These are phyloP conservation scores for Bos taurus DNA, from an alignment of 2,113 vertebrate genomes.

Conservation along the genomic window DNA sequence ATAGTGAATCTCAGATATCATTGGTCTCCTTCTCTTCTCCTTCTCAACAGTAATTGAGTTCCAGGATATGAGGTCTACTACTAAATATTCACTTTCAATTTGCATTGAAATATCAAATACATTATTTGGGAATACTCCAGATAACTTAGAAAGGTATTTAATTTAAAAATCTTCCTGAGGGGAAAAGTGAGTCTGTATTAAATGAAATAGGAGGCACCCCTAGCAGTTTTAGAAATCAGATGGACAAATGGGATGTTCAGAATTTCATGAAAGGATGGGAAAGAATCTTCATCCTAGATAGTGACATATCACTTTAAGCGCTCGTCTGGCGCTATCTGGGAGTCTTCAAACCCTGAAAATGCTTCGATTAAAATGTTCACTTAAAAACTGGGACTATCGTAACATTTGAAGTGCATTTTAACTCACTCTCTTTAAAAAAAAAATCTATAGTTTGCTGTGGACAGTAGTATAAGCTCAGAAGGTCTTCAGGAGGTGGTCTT, in stretches of 20 bases:
- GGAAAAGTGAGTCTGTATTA: constrained; percentile 5
- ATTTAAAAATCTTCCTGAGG: constrained; percentile 64
- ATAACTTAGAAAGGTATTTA: constrained; percentile 50
- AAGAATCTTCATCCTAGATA: background rate
- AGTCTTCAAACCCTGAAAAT: background rate
- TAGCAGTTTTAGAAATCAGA: constrained; percentile 62
- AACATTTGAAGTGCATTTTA: background rate
- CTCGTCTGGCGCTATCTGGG: background rate
- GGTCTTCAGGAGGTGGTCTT: background rate
- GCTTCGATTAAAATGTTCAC: background rate
- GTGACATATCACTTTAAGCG: background rate
- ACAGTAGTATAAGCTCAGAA: background rate
- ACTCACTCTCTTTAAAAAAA: background rate
- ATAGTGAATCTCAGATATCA: background rate
- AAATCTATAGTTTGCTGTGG: background rate
- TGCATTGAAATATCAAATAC: constrained; percentile 66
- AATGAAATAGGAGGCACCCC: background rate
- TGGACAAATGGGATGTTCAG: background rate
- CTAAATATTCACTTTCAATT: constrained; percentile 62
- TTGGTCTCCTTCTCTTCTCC: constrained; percentile 16
- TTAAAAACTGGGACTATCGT: background rate
- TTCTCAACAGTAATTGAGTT: constrained; percentile 54
- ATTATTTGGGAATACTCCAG: constrained; percentile 61
- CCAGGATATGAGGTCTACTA: background rate
- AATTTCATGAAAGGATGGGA: constrained; percentile 17